Percentiles rank a stretch among this genome's conserved stretches.
Conservation (phyloP, 1,140 invertebrate genomes). For the Coptotermes formosanus region DNA sequence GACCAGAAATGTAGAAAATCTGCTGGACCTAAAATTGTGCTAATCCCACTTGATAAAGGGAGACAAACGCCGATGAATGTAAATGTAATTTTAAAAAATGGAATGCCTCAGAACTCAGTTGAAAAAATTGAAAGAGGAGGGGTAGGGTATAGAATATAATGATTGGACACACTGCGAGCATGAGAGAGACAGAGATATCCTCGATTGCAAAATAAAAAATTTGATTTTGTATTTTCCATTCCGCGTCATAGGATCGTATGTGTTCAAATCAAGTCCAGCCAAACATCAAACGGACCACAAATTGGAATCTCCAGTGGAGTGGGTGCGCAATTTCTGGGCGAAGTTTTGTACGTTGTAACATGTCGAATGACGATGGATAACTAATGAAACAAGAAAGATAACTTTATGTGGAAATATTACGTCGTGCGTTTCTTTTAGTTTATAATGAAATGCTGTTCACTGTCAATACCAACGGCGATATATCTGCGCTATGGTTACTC, state of each 20-base stretch:
- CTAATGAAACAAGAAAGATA: too few species aligned
- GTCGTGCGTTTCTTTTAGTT: too few species aligned
- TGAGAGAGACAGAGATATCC: neutral
- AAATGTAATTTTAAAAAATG: neutral
- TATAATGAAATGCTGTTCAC: too few species aligned
- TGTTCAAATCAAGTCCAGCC: neutral
- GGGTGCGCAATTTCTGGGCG: neutral
- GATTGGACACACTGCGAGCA: neutral
- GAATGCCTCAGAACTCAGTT: neutral
- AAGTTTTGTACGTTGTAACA: neutral
- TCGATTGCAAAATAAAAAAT: neutral
- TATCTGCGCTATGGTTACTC: too few species aligned
- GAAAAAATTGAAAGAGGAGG: neutral
- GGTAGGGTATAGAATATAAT: neutral
- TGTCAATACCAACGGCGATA: too few species aligned
- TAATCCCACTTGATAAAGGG: neutral
- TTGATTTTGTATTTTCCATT: neutral
- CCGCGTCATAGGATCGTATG: neutral
- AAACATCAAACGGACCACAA: constrained; percentile 11
- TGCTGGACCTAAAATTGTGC: constrained; percentile 8
- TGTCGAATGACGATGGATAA: too few species aligned
- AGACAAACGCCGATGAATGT: neutral
- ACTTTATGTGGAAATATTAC: too few species aligned
- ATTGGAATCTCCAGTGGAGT: constrained; percentile 3
- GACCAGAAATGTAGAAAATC: neutral